phyloP scores from a whole-genome alignment of 2,888 invertebrate species.

The Oscheius sp. region DNA sequence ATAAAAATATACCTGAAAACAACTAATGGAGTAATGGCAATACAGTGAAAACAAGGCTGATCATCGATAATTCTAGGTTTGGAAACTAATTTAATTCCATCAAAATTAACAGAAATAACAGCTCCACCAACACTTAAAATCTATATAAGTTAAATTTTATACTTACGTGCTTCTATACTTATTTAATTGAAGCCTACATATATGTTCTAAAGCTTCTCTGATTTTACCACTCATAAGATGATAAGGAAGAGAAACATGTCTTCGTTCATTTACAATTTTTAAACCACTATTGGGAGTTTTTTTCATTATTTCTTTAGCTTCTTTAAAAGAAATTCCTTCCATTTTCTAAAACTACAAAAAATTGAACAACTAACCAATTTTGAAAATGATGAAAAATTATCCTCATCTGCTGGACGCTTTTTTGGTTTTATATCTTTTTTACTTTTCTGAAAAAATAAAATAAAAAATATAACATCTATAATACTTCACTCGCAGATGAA shows the following conservation, averaged over 20 bases:
- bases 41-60: constrained; percentile 15
- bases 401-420: too few relatives aligned
- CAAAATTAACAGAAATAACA: constrained; percentile 17
- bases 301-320: constrained; percentile 9
- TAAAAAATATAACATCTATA: neutral
- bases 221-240: constrained; percentile 10
- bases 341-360: neutral
- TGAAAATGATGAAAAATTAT: too few relatives aligned
- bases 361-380: neutral
- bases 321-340: constrained; percentile 14
- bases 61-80: constrained; percentile 27
- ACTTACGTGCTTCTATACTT: constrained; percentile 27
- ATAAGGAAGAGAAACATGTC: constrained; percentile 23
- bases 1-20: constrained; percentile 14
- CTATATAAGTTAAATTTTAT: neutral
- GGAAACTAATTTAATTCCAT: neutral
- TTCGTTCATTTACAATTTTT: constrained; percentile 17
- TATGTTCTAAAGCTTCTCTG: constrained; percentile 8
- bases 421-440: neutral
- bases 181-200: neutral
- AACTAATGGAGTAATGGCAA: neutral
- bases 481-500: too few relatives aligned
- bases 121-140: constrained; percentile 25
- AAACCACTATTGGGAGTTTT: constrained; percentile 15
- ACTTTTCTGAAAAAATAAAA: neutral